Base-by-base conservation (phyloP, 2,113 vertebrate genomes). In the Paradisaea rubra region DNA sequence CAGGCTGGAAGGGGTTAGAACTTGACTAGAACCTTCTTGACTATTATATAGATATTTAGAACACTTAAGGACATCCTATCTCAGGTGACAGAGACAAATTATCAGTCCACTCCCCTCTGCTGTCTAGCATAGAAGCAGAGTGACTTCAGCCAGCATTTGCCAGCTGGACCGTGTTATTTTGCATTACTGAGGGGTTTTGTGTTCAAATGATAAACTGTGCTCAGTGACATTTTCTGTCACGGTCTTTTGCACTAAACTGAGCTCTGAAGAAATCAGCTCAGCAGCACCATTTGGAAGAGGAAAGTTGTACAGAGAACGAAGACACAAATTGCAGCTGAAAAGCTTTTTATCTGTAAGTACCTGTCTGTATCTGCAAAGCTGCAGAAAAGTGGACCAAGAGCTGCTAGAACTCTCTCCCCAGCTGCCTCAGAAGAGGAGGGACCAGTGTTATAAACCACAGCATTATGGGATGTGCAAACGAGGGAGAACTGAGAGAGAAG, bases 201-300 rank as follows among this genome's bases (percentile, higher is more conserved):
- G 66, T 19, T 92, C 84, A 41, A 37, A n/a, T 20, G 45, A 91
- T 72, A 87, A 92, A 85, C 87, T 61, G n/a, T 72, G 73, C 70
- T 68, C 73, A 45, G 57, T 79, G 89, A 69, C 93, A 76, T 89
- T 92, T 89, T 47, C 78, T 79, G 78, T 56, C 78, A 66, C 27
- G 78, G 70, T 81, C 45, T 31, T 56, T 56, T 79, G 63, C 81
- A 61, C 89, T 70, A 24, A 94, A 88, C 73, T 47, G 78, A 85
- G 81, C 70, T 92, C 84, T 82, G 91, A 91, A 81, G 86, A 64
- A 89, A 78, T 74, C 64, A 81, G 60, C 69, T 92, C 88, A 81
- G 86, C 85, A 88, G 77, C 1, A 44, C 66, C 65, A 28, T 85
- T 85, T 57, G 53, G 74, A 79, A 82, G 77, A 65, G 70, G 12